Base-by-base conservation (phyloP, 2,888 invertebrate species). In the Cyaniris semiargus region DNA sequence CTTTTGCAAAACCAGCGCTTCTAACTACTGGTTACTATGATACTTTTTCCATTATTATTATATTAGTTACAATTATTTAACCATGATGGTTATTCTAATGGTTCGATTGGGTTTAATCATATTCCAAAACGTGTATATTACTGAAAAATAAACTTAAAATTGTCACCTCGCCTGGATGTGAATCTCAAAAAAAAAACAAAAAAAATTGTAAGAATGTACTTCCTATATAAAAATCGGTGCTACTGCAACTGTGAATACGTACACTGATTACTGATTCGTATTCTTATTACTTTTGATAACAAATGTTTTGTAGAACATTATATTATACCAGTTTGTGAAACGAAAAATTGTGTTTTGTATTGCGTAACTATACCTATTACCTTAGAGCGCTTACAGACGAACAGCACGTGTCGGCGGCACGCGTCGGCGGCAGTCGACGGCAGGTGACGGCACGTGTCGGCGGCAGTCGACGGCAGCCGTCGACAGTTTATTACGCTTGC, bases 261-360 rank as follows among this genome's bases (percentile, higher is more conserved):
- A 58, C 21, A 21, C 58, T 21, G 21, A 60, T 60, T n/a, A 23
- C 53, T 53, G 15, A 53, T 53, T 53, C 53, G 53, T 53, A 53
- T 58, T 58, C 58, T 58, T 58, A 58, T 60, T 60, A 23, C 60
- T 60, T 60, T 60, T 60, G 10, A 60, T 60, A 60, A 13, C 3
- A 60, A 23, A 60, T 23, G 60, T 60, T 60, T 60, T 60, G 21
- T 60, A 21, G 58, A 58, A 23, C 8, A 56, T 34, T 7, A 34
- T 23, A 60, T 60, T 60, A 23, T 60, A 60, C 13, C 60, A 23
- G 60, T 60, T 60, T 60, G 23, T 21, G 23, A 10, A 60, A 23
- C 4, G 1, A 60, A 23, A 60, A 23, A 23, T 5, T 23, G 21
- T n/a, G 23, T 60, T 60, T 60, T 60, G 3, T 23, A 23, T 60